Evolutionary conservation across 1,140 invertebrate genomes (phyloP).

Genomic region (Metaphire vulgaris): DNA sequence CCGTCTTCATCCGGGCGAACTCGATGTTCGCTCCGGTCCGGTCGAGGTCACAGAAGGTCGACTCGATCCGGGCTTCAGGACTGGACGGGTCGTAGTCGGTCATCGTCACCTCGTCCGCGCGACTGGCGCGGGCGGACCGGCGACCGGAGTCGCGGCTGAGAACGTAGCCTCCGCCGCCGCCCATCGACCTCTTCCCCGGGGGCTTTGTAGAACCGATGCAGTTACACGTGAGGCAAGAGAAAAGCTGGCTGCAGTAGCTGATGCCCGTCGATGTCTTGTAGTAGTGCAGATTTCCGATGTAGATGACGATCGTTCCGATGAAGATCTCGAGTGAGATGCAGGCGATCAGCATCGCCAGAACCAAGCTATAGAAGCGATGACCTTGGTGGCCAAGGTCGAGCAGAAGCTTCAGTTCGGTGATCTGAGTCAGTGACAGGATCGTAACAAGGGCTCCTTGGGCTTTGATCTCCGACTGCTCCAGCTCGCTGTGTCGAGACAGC

Average conservation of each 20-base stretch:
- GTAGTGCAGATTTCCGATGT: constrained; percentile 28
- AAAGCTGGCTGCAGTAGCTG: constrained; percentile 25
- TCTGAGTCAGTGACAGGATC: constrained; percentile 29
- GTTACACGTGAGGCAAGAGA: constrained; percentile 24
- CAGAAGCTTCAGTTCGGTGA: constrained; percentile 30
- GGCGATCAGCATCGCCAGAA: constrained; percentile 29
- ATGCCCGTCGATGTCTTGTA: constrained; percentile 8
- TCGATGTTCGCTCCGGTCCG: constrained; percentile 13
- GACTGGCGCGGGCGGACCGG: background rate
- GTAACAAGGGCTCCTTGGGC: constrained; percentile 31
- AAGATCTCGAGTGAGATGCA: constrained; percentile 31
- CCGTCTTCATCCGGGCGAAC: constrained; percentile 8
- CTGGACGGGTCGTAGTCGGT: background rate
- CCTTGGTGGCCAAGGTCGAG: constrained; percentile 29
- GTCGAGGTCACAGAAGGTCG: constrained; percentile 10
- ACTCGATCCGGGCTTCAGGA: constrained; percentile 5
- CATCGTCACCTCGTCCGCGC: constrained; percentile 3
- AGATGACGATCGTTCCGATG: constrained; percentile 32
- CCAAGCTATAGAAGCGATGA: constrained; percentile 30
- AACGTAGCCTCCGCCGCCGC: background rate
- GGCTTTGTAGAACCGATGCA: background rate
- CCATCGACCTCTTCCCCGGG: background rate
- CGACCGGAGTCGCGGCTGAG: background rate
- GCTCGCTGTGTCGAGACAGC: constrained; percentile 28
- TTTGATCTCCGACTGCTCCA: constrained; percentile 32